Conservation (phyloP, 1,140 invertebrate species). For the Rhagoletis pomonella region DNA sequence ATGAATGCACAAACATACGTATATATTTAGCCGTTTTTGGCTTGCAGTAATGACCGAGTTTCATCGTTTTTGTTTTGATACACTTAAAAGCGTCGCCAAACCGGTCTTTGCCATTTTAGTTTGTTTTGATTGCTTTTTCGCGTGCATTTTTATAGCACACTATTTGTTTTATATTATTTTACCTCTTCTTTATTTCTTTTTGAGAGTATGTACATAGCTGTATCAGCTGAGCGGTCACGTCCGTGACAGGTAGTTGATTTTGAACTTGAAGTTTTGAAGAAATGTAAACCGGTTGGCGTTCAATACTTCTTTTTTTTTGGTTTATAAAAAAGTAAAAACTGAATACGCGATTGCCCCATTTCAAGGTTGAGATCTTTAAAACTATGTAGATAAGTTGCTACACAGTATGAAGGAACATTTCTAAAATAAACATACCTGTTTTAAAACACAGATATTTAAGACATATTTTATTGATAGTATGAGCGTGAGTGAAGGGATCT, state of each 20-base stretch:
- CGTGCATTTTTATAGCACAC: not conserved
- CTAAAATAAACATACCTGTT: too few relatives aligned
- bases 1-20: not conserved
- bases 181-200: not conserved
- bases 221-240: not conserved
- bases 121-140: slow-evolving; percentile 36
- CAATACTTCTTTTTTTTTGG: not conserved
- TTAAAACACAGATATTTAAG: too few relatives aligned
- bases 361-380: slow-evolving; percentile 10
- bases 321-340: not conserved
- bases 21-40: not conserved
- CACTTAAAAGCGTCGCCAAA: not conserved
- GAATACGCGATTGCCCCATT: not conserved
- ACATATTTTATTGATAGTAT: too few relatives aligned
- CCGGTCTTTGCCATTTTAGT: slow-evolving; percentile 22
- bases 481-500: too few relatives aligned
- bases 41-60: not conserved
- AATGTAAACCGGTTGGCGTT: not conserved
- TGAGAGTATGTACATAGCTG: not conserved
- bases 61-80: not conserved
- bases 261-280: slow-evolving; percentile 20
- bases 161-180: not conserved
- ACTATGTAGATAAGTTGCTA: too few relatives aligned
- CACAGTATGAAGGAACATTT: too few relatives aligned
- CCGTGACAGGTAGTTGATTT: not conserved